phyloP scores from a whole-genome alignment of 2,888 invertebrate species.

The Maniola hyperantus region DNA sequence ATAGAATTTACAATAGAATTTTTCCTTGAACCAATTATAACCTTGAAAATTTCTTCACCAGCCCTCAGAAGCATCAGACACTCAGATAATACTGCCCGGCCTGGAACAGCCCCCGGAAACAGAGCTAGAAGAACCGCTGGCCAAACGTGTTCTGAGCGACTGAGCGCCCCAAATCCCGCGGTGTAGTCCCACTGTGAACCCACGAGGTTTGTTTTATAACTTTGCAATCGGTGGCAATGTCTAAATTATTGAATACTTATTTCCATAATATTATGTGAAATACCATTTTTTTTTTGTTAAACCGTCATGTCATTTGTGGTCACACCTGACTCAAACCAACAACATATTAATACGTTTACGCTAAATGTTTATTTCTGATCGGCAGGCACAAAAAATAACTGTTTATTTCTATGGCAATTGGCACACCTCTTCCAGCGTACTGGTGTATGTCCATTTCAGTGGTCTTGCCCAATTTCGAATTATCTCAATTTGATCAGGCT shows the following conservation, averaged over 20 bases:
- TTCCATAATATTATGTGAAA: conserved; percentile 16
- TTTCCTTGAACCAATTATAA: background rate
- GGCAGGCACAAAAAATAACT: no score
- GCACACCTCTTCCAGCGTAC: no score
- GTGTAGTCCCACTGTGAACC: background rate
- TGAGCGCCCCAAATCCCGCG: conserved; percentile 38
- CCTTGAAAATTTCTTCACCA: conserved; percentile 51
- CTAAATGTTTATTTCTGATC: no score
- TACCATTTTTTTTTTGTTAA: conserved; percentile 5
- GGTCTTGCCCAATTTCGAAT: background rate
- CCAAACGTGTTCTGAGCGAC: conserved; percentile 56
- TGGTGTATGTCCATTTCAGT: no score
- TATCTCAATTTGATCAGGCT: no score
- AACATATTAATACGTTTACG: background rate
- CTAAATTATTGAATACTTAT: conserved; percentile 17
- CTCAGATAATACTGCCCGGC: conserved; percentile 89
- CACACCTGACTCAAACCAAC: background rate
- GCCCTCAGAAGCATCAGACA: conserved; percentile 92
- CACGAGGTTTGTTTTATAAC: conserved; percentile 9
- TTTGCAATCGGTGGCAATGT: conserved; percentile 12
- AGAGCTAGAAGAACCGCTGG: conserved; percentile 69
- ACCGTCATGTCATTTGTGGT: background rate
- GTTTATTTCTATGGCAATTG: no score
- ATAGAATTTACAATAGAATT: no score
- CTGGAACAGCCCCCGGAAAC: conserved; percentile 78